Evolutionary conservation across 2,888 invertebrate species (phyloP).

Genomic region (Auanema freiburgensis): DNA sequence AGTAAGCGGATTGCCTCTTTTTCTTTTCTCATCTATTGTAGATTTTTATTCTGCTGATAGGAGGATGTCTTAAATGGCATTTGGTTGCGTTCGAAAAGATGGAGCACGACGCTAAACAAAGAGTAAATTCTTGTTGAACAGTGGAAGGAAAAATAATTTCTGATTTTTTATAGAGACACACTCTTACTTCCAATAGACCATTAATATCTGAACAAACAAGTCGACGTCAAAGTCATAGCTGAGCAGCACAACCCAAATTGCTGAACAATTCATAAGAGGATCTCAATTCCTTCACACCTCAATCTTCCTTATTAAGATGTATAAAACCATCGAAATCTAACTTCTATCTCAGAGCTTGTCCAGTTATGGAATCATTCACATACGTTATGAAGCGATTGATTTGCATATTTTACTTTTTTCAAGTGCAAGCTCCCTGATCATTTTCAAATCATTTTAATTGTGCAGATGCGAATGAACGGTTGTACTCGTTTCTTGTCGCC

Average conservation of each 20-base stretch:
- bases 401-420: too few species aligned
- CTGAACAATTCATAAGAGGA: neutral
- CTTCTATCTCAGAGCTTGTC: too few species aligned
- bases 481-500: too few species aligned
- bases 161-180: constrained; percentile 26
- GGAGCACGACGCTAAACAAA: constrained; percentile 33
- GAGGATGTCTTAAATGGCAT: constrained; percentile 44
- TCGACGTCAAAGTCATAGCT: constrained; percentile 17
- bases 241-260: neutral
- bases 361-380: too few species aligned
- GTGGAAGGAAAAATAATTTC: constrained; percentile 1
- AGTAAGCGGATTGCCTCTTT: neutral
- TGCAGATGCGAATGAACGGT: too few species aligned
- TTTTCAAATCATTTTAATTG: too few species aligned
- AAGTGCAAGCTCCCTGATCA: too few species aligned
- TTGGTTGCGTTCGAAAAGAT: constrained; percentile 37
- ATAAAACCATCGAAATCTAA: too few species aligned
- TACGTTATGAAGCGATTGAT: too few species aligned
- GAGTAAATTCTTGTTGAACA: constrained; percentile 19
- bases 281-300: too few species aligned
- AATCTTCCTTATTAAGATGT: too few species aligned
- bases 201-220: constrained; percentile 23
- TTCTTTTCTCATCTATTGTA: constrained; percentile 17
- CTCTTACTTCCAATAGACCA: constrained; percentile 30
- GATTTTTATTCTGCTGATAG: constrained; percentile 31